Evolutionary conservation across 1,140 invertebrate species (phyloP).

Genomic region (Pararge aegeria): DNA sequence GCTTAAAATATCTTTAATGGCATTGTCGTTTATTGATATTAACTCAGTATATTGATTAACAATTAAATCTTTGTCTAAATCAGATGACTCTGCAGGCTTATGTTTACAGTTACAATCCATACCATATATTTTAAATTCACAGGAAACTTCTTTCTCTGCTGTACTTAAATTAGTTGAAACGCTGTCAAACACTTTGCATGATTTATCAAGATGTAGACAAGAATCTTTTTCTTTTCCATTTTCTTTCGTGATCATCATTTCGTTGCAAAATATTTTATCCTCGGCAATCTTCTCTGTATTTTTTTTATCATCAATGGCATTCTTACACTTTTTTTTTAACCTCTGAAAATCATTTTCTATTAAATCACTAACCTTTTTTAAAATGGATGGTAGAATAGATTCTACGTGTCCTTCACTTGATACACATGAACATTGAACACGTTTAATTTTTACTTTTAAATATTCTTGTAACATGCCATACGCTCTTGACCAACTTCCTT

Average conservation of each 20-base stretch:
- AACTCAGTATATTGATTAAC: conserved; percentile 17
- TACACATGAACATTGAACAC: conserved; percentile 49
- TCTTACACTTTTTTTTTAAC: conserved; percentile 47
- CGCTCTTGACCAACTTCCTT: conserved; percentile 57
- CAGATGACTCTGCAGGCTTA: conserved; percentile 4
- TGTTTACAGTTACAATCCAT: conserved; percentile 34
- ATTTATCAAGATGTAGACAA: conserved; percentile 39
- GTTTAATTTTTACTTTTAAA: conserved; percentile 64
- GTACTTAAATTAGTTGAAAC: conserved; percentile 27
- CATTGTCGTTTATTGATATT: background rate
- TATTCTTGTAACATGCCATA: conserved; percentile 63
- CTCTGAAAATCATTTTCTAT: conserved; percentile 66
- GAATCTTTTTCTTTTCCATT: conserved; percentile 11
- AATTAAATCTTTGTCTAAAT: conserved; percentile 15
- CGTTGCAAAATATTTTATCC: too few relatives aligned
- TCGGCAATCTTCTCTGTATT: too few relatives aligned
- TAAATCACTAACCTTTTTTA: conserved; percentile 53
- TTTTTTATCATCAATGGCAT: conserved; percentile 25
- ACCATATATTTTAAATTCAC: conserved; percentile 29
- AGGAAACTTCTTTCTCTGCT: conserved; percentile 32
- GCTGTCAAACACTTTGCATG: conserved; percentile 40
- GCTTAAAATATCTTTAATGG: background rate
- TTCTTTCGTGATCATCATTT: background rate
- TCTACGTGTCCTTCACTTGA: conserved; percentile 31
- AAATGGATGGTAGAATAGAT: conserved; percentile 39